Evolutionary conservation across 2,888 invertebrate species (phyloP).

Genomic region (Therioaphis trifolii): DNA sequence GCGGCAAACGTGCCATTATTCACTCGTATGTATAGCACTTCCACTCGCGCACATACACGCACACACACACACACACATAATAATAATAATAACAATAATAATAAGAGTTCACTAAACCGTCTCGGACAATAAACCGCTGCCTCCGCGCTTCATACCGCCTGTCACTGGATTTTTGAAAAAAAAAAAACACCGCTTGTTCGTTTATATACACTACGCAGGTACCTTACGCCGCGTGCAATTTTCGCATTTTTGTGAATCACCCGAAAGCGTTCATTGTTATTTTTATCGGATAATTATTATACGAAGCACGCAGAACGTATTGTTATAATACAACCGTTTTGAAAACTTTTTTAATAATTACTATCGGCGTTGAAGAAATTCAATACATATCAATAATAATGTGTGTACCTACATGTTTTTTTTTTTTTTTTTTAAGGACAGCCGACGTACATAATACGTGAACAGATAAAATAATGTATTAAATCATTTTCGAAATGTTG

Average conservation of each 20-base stretch:
- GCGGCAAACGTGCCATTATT: conserved; percentile 19
- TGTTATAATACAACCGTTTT: too few relatives aligned
- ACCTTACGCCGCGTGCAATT: neutral
- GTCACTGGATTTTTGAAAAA: neutral
- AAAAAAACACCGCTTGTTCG: neutral
- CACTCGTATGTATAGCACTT: conserved; percentile 1
- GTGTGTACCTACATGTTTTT: too few relatives aligned
- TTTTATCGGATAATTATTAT: too few relatives aligned
- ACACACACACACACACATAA: neutral
- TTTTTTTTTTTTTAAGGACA: too few relatives aligned
- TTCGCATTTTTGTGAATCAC: neutral
- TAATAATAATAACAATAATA: conserved; percentile 32
- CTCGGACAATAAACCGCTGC: conserved; percentile 41
- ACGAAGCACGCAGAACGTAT: too few relatives aligned
- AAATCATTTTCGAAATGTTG: too few relatives aligned
- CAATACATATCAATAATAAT: too few relatives aligned
- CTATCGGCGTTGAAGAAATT: too few relatives aligned
- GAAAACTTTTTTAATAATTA: too few relatives aligned
- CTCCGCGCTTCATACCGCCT: neutral
- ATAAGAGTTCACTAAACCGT: conserved; percentile 58
- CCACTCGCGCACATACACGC: neutral
- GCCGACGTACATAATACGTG: too few relatives aligned
- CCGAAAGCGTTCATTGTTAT: neutral
- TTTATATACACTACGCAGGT: neutral
- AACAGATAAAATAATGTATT: too few relatives aligned